Evolutionary conservation across 2,797 vertebrate species (phyloP), one percentile per base, ranked within the genome.

Genomic region (Anas georgica): DNA sequence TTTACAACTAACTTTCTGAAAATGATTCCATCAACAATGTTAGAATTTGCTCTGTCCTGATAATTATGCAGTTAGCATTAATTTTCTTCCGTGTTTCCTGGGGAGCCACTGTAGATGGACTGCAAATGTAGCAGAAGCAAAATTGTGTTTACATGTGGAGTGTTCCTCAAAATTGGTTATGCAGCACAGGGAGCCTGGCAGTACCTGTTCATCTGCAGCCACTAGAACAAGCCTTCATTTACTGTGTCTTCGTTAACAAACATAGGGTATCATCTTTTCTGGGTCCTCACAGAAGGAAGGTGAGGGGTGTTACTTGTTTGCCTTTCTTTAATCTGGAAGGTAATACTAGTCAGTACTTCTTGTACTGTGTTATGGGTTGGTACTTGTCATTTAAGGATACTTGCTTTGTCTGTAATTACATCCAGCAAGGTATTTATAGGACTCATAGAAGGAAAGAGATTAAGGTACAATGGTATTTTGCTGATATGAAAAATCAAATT

Each of bases 1-100:
- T 85, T 91, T 83, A 37, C 22, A 69, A 7, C 26, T 39, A 68
- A 25, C 26, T 85, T 79, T 63, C 68, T 90, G 73, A 56, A 88
- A 92, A 63, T 17, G 5, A 25, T 85, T 67, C 39, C 8, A 10
- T 55, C 9, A 22, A 31, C 39, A 52, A 0, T 60, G 92, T 56
- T n/a, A 18, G 41, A 56, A 43, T 73, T 73, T 20, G 2, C 18
- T 63, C 11, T 79, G 12, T 20, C 0, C 28, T 54, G 58, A 33
- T 69, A 41, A 41, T 79, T 26, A 1, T 23, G 29, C 55, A 79
- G 50, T 62, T 60, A 64, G 35, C 50, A 46, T 60, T 77, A 6
- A 35, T 76, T 73, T 83, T 64, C 50, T 66, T 48, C 22, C 0
- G 0, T 76, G 45, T 55, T 86, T 82, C 22, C 78, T 73, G 28